phyloP scores from a whole-genome alignment of 2,113 vertebrate species.

The Eulacestoma nigropectus region DNA sequence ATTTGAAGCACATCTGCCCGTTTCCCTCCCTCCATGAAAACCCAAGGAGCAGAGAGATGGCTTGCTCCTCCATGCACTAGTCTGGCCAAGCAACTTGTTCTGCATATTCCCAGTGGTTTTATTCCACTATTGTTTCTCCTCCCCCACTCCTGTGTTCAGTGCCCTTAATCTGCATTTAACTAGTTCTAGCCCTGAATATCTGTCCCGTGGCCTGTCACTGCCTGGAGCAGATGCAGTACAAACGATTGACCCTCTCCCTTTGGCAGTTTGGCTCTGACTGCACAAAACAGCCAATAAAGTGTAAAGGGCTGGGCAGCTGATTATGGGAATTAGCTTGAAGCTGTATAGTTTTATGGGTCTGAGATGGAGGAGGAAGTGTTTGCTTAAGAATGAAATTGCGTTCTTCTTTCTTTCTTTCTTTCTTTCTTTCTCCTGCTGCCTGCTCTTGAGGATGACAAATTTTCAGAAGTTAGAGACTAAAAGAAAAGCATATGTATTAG shows the following conservation, averaged over 20 bases:
- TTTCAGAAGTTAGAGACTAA: neutral
- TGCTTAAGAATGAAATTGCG: neutral
- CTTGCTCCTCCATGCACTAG: neutral
- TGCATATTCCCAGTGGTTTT: neutral
- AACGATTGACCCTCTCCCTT: conserved; percentile 33
- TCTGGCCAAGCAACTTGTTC: neutral
- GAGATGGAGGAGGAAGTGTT: neutral
- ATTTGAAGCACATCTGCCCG: neutral
- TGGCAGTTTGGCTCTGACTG: conserved; percentile 25
- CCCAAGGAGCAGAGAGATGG: neutral
- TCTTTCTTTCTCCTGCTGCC: neutral
- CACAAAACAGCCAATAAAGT: conserved; percentile 35
- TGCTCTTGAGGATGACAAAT: neutral
- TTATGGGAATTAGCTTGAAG: neutral
- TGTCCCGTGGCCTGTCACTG: neutral
- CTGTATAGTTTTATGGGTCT: neutral
- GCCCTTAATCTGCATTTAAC: neutral
- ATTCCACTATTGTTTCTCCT: neutral
- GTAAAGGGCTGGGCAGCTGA: conserved; percentile 5
- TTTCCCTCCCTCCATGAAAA: neutral
- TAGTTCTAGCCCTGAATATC: conserved; percentile 1
- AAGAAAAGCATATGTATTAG: neutral
- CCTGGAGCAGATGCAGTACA: neutral
- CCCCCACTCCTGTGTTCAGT: neutral
- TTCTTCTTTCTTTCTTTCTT: neutral